phyloP scores from a whole-genome alignment of 2,797 vertebrate species.

The Lycodopsis pacificus region DNA sequence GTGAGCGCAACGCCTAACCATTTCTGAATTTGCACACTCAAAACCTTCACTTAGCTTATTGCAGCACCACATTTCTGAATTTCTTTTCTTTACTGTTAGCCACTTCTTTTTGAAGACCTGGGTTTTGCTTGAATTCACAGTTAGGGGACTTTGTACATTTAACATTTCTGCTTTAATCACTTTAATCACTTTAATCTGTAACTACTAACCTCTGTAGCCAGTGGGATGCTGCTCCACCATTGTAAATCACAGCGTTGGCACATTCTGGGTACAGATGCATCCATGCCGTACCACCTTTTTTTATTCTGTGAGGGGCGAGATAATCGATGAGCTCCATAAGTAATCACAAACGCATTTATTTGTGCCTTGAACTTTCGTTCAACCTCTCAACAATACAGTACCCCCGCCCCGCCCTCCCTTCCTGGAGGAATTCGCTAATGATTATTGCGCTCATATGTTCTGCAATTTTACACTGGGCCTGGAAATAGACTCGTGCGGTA shows the following conservation, averaged over 20 bases:
- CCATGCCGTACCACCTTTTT: not conserved
- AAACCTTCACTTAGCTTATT: conserved; percentile 19
- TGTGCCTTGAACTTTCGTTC: conserved; percentile 66
- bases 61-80: conserved; percentile 7
- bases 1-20: conserved; percentile 1
- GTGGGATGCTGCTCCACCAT: not conserved
- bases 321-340: conserved; percentile 26
- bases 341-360: conserved; percentile 57
- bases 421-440: conserved; percentile 67
- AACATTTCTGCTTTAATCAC: not conserved
- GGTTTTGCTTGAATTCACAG: conserved; percentile 25
- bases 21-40: conserved; percentile 8
- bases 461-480: conserved; percentile 62
- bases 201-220: not conserved
- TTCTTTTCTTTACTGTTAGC: conserved; percentile 13
- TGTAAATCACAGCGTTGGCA: not conserved
- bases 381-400: conserved; percentile 55
- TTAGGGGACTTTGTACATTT: conserved; percentile 3
- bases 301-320: conserved; percentile 7
- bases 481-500: conserved; percentile 56
- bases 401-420: not conserved
- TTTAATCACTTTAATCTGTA: not conserved
- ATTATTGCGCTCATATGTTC: conserved; percentile 64
- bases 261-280: not conserved
- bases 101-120: conserved; percentile 10